Evolutionary conservation across 2,888 invertebrate genomes (phyloP).

Genomic region (Dolichopus griseipennis): DNA sequence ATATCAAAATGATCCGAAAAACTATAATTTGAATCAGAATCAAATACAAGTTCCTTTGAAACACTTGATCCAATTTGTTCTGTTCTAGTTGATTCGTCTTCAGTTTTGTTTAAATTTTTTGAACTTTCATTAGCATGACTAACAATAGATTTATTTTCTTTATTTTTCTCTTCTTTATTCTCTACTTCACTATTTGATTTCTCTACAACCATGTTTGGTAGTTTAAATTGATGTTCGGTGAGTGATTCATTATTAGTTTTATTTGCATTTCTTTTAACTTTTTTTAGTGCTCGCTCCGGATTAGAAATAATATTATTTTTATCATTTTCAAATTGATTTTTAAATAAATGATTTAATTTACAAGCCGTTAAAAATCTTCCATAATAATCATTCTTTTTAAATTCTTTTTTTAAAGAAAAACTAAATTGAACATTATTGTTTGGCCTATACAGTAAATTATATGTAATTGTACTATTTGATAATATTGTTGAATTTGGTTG

Average conservation of each 20-base stretch:
- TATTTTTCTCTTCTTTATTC: not conserved
- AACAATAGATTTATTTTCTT: slow-evolving; percentile 11
- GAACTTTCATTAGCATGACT: slow-evolving; percentile 18
- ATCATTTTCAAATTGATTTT: not conserved
- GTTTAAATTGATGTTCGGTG: not conserved
- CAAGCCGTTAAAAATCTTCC: slow-evolving; percentile 34
- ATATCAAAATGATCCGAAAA: slow-evolving; percentile 40
- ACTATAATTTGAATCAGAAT: slow-evolving; percentile 42
- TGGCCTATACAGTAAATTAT: slow-evolving; percentile 30
- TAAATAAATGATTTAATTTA: slow-evolving; percentile 27
- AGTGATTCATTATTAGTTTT: not conserved
- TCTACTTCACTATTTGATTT: slow-evolving; percentile 9
- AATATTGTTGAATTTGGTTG: slow-evolving; percentile 22
- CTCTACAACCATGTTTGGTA: not conserved
- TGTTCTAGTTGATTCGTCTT: slow-evolving; percentile 6
- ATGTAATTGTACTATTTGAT: slow-evolving; percentile 22
- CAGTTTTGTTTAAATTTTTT: not conserved
- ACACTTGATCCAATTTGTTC: slow-evolving; percentile 10
- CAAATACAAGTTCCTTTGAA: slow-evolving; percentile 23
- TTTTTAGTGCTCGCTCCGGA: not conserved
- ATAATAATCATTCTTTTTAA: slow-evolving; percentile 29
- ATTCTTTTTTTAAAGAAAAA: slow-evolving; percentile 26
- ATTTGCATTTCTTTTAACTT: not conserved
- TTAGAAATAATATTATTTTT: not conserved
- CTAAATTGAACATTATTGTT: slow-evolving; percentile 26